Conservation (phyloP, 2,113 vertebrate species). For the Equus przewalskii region DNA sequence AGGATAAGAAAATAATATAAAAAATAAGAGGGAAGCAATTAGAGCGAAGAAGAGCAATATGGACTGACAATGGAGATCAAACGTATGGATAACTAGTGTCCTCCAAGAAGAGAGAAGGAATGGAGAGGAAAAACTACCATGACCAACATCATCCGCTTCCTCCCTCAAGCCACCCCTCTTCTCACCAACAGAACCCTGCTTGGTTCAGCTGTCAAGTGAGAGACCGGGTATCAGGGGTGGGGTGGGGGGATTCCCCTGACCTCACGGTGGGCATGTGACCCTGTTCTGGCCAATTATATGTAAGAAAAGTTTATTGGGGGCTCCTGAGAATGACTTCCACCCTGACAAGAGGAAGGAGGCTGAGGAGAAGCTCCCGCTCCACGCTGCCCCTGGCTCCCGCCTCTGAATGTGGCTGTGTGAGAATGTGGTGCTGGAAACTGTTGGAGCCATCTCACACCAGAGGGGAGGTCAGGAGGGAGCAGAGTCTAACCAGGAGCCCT, state of each 20-base stretch:
- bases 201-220: neutral
- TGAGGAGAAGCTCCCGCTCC: neutral
- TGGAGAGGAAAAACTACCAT: neutral
- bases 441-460: neutral
- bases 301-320: neutral
- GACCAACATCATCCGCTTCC: no score
- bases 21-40: neutral
- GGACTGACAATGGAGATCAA: neutral
- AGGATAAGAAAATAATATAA: neutral
- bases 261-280: neutral
- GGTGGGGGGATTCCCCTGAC: neutral
- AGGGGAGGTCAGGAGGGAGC: neutral
- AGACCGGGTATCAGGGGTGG: neutral
- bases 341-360: neutral
- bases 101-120: neutral
- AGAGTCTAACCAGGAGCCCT: neutral
- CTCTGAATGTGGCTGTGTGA: neutral
- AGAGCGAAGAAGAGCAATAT: neutral
- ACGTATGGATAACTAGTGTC: no score
- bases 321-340: neutral
- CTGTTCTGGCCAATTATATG: neutral
- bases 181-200: neutral
- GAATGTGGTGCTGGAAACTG: neutral
- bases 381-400: neutral
- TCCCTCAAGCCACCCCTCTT: neutral